Evolutionary conservation across 2,888 invertebrate species (phyloP).

Genomic region (Phengaris arion): DNA sequence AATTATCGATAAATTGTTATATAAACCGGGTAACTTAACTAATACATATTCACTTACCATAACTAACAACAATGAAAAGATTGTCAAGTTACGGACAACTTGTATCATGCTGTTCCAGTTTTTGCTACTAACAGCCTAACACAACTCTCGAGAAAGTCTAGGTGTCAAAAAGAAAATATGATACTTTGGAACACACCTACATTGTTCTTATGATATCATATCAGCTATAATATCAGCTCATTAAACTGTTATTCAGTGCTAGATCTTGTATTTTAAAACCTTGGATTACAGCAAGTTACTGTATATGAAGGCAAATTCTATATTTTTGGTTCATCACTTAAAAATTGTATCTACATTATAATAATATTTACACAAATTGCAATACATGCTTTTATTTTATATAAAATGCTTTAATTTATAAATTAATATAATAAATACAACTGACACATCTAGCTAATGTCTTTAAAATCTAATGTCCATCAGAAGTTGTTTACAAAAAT

Average conservation of each 20-base stretch:
- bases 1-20: not conserved
- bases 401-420: conserved; percentile 24
- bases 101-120: not conserved
- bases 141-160: not conserved
- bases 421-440: conserved; percentile 26
- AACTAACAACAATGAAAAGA: conserved; percentile 22
- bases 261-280: too few relatives aligned
- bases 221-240: too few relatives aligned
- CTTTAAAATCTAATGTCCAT: conserved; percentile 12
- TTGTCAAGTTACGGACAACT: not conserved
- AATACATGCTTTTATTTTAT: conserved; percentile 12
- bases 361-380: conserved; percentile 15
- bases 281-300: not conserved
- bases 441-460: not conserved
- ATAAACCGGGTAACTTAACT: conserved; percentile 23
- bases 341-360: conserved; percentile 17
- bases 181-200: not conserved
- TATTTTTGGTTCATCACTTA: conserved; percentile 26
- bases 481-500: not conserved
- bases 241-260: too few relatives aligned
- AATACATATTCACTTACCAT: conserved; percentile 23
- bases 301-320: conserved; percentile 4
- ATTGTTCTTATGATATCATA: not conserved
- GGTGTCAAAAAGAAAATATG: not conserved
- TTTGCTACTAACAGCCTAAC: not conserved